These are phyloP conservation scores for Liolophura sinensis DNA, from an alignment of 1,140 invertebrate species.

Conservation along the genomic window DNA sequence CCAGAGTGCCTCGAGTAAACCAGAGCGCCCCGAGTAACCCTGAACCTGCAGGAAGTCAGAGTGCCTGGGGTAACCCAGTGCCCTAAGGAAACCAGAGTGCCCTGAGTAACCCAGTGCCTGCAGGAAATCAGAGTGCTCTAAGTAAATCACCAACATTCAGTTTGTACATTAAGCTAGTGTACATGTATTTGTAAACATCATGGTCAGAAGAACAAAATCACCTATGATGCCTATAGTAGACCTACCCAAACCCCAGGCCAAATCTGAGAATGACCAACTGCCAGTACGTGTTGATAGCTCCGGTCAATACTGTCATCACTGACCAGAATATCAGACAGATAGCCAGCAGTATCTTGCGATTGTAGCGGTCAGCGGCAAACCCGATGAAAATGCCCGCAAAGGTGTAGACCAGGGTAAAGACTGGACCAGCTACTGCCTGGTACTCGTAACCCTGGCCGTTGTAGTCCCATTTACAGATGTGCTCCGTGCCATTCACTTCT, in stretches of 20 bases:
- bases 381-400: conserved; percentile 84
- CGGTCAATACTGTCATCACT: conserved; percentile 79
- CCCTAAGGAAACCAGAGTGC: too few relatives aligned
- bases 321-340: conserved; percentile 80
- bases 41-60: too few relatives aligned
- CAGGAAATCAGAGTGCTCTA: too few relatives aligned
- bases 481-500: conserved; percentile 49
- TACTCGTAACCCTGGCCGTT: conserved; percentile 90
- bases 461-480: conserved; percentile 88
- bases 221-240: conserved; percentile 1
- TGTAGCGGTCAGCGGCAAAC: conserved; percentile 77
- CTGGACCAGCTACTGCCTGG: conserved; percentile 88
- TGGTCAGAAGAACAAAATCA: too few relatives aligned
- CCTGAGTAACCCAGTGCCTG: too few relatives aligned
- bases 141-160: too few relatives aligned
- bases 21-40: too few relatives aligned
- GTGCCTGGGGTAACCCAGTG: too few relatives aligned
- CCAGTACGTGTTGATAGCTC: conserved; percentile 84
- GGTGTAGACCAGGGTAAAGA: conserved; percentile 89
- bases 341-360: conserved; percentile 71
- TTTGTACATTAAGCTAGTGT: too few relatives aligned
- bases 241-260: conserved; percentile 79
- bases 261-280: conserved; percentile 85
- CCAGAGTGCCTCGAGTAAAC: too few relatives aligned
- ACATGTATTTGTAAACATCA: too few relatives aligned